Percentiles rank a stretch among this genome's conserved stretches.
Evolutionary conservation across 1,140 invertebrate genomes (phyloP).

Genomic region (Pseudomyrmex dendroicus): DNA sequence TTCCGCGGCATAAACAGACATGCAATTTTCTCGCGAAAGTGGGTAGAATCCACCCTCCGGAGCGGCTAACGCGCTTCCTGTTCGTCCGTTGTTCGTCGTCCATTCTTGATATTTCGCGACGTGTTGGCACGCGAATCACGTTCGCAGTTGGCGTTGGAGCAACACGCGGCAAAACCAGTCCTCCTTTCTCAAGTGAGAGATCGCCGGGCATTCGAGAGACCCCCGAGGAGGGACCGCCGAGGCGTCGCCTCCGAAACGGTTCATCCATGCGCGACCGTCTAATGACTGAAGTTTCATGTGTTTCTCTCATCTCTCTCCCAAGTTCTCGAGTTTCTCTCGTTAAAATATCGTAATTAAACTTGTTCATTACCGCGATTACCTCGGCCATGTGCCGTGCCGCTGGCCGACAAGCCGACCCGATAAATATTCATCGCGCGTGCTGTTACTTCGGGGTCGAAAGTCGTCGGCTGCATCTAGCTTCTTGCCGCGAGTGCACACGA

Average conservation of each 20-base stretch:
- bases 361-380: slow-evolving; percentile 61
- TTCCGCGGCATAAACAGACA: slow-evolving; percentile 59
- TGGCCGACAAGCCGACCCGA: slow-evolving; percentile 53
- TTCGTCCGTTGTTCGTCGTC: slow-evolving; percentile 12
- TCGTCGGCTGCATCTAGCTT: slow-evolving; percentile 27
- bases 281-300: slow-evolving; percentile 73
- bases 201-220: slow-evolving; percentile 37
- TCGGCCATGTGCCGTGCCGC: slow-evolving; percentile 11
- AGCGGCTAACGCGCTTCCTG: background rate
- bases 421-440: slow-evolving; percentile 77
- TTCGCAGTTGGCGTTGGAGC: slow-evolving; percentile 58
- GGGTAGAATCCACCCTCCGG: slow-evolving; percentile 1
- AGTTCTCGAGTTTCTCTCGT: background rate
- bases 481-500: slow-evolving; percentile 20
- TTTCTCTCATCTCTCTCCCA: slow-evolving; percentile 12
- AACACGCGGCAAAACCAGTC: slow-evolving; percentile 68
- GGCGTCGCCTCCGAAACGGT: background rate
- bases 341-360: slow-evolving; percentile 77
- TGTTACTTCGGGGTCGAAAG: slow-evolving; percentile 42
- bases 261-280: slow-evolving; percentile 43
- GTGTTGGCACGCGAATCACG: slow-evolving; percentile 73
- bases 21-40: slow-evolving; percentile 59
- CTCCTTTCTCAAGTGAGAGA: slow-evolving; percentile 47
- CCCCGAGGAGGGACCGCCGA: slow-evolving; percentile 3
- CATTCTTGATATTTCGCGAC: slow-evolving; percentile 18